These are phyloP conservation scores for Capitulum mitella DNA, from an alignment of 2,888 invertebrate species.

Conservation along the genomic window DNA sequence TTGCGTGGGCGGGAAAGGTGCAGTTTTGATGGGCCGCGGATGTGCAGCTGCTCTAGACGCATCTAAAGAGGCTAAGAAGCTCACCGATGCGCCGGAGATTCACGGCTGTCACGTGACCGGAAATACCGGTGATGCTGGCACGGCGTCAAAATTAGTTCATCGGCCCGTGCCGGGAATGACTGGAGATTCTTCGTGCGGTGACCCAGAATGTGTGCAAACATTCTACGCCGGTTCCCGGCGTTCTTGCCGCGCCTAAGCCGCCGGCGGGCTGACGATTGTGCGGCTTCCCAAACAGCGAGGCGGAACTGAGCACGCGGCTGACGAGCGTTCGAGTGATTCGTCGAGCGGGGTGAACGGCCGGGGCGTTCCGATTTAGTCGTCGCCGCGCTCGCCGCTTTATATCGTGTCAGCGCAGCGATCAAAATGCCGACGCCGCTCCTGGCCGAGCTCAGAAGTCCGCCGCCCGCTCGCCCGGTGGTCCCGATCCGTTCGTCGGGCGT, in stretches of 20 bases:
- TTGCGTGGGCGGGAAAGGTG: too few relatives aligned
- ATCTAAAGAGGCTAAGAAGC: too few relatives aligned
- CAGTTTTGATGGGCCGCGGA: too few relatives aligned
- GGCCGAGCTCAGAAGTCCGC: not conserved
- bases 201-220: conserved; percentile 3
- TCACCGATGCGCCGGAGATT: too few relatives aligned
- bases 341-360: not conserved
- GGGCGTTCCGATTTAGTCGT: not conserved
- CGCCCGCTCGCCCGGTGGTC: not conserved
- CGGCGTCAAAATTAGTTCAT: not conserved
- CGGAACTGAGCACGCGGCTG: too few relatives aligned
- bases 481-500: not conserved
- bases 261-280: not conserved
- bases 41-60: too few relatives aligned
- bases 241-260: not conserved
- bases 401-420: not conserved
- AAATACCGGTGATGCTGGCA: not conserved
- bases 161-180: not conserved
- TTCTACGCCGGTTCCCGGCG: not conserved
- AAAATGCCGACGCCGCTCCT: not conserved
- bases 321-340: too few relatives aligned
- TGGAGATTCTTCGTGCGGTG: not conserved
- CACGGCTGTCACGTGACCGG: not conserved
- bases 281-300: too few relatives aligned
- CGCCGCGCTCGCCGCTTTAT: not conserved